Base-by-base conservation (phyloP, 2,113 vertebrate species). In the Neoarius graeffei region DNA sequence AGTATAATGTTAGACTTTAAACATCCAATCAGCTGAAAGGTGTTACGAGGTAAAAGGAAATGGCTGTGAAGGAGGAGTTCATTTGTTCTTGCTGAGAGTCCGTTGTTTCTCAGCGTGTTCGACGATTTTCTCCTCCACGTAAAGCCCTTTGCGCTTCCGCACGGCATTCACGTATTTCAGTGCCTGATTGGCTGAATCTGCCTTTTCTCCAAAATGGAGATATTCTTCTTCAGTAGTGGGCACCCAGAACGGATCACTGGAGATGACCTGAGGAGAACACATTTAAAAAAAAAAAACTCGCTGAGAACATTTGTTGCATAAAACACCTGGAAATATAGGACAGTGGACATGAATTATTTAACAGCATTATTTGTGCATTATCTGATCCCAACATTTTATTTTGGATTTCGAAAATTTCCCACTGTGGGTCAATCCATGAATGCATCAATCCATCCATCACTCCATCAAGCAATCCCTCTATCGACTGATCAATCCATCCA, bases 141-240 rank as follows among this genome's bases (percentile, higher is more conserved):
- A 96, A 0, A 99, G 97, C 7, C 98, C 98, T 92, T 99, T 99
- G 4, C 98, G 95, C 85, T 96, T 97, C 0, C 98, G 96, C 27
- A 99, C 97, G 0, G 95, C 96, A 0, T 98, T 98, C 97, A 97
- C 96, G 95, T 99, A 99, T 92, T 99, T 99, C 59, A 97, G 96
- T 27, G 98, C 96, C 95, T 97, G 98, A 93, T 97, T 99, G 90
- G 95, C 96, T 0, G 97, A 97, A 91, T 99, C 98, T 0, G 98
- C 98, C 91, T 99, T 99, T 88, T 99, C 98, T 62, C 98, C 98
- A 19, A 99, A 99, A 93, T 99, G 98, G 91, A 99, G 92, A 91
- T 99, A 99, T 25, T 99, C 98, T 86, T 99, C 98, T 83, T 99
- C 98, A 0, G 98, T 99, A 84, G 98, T 99, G 0, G 98, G 98